Conservation (phyloP, 1,140 invertebrate species). For the Drosophila seguyi region DNA sequence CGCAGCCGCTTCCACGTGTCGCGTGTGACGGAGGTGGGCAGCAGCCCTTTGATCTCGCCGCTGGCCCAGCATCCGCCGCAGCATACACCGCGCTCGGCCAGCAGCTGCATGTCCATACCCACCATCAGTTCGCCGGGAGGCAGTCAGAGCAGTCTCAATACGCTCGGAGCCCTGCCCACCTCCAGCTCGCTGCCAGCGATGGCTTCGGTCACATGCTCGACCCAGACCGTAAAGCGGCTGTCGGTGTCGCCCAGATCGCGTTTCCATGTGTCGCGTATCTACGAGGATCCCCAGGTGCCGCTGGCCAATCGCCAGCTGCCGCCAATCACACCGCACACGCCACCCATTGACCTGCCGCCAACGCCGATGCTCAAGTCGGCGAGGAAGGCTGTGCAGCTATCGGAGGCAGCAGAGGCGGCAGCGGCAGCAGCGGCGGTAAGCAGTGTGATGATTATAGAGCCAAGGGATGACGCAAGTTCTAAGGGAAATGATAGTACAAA, state of each 20-base stretch:
- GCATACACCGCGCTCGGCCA: conserved; percentile 56
- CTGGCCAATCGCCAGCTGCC: conserved; percentile 56
- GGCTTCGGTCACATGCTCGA: conserved; percentile 78
- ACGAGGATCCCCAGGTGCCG: conserved; percentile 74
- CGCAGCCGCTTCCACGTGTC: conserved; percentile 87
- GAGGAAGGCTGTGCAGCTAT: conserved; percentile 54
- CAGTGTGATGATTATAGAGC: conserved; percentile 59
- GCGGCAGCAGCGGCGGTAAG: conserved; percentile 24
- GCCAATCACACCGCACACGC: conserved; percentile 73
- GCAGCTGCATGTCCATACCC: conserved; percentile 79
- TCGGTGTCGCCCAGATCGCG: conserved; percentile 78
- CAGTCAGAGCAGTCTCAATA: conserved; percentile 54
- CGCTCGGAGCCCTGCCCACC: conserved; percentile 61
- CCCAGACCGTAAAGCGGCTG: conserved; percentile 75
- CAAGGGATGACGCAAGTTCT: neutral
- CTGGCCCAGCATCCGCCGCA: conserved; percentile 61
- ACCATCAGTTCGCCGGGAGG: conserved; percentile 50
- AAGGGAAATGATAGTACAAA: conserved; percentile 63
- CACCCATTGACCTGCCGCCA: conserved; percentile 73
- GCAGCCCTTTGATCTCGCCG: conserved; percentile 78
- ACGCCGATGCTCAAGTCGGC: conserved; percentile 77
- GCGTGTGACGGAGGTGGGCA: conserved; percentile 85
- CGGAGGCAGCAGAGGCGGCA: conserved; percentile 39
- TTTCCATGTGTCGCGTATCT: conserved; percentile 79
- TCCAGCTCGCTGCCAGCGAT: conserved; percentile 80